Evolutionary conservation across 2,888 invertebrate species (phyloP), one percentile per base, ranked within the genome.

Genomic region (Ptycholaimellus sp.): DNA sequence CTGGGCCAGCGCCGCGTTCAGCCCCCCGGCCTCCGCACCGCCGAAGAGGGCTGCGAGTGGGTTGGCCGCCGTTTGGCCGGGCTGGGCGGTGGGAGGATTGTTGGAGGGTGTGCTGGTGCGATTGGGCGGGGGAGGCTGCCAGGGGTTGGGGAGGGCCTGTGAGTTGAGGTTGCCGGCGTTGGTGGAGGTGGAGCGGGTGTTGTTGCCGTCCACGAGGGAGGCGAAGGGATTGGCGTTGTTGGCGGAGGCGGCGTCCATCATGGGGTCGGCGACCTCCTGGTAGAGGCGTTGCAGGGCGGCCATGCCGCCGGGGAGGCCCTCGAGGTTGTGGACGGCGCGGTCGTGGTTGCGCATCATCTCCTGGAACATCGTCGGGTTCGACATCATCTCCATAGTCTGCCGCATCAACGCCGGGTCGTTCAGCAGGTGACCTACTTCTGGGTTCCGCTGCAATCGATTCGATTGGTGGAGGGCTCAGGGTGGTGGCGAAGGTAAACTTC

Each of bases 321-420:
- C n/a, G 46, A 96, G 68, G 65, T 96, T 96, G 46, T 83, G 83
- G 58, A 93, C 72, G 27, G 90, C 90, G 46, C 90, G 70, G 63
- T 96, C 93, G 56, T 93, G 85, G 6, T 80, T 80, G 41, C 93
- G 71, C 87, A 96, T 87, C 49, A 93, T 63, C 58, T 93, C 93
- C 61, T 93, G 87, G 53, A 96, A 66, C 80, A 85, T 83, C 28
- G 87, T 79, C 1, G 93, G 93, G 64, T 96, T 96, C 37, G 87
- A 71, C 47, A 93, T 62, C 1, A 85, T 90, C 45, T 93, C 83
- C 63, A 96, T 69, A 42, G 90, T 72, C 58, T 81, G 77, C 14
- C 54, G 49, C 42, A 57, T 49, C 19, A 50, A 44, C 22, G 48
- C 51, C 4, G 57, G 57, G 35, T 57, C 56, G 35, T 48, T 56